Percentiles rank a stretch among this genome's conserved stretches.
Conservation (phyloP, 1,140 invertebrate species). For the Micrasema minimum region DNA sequence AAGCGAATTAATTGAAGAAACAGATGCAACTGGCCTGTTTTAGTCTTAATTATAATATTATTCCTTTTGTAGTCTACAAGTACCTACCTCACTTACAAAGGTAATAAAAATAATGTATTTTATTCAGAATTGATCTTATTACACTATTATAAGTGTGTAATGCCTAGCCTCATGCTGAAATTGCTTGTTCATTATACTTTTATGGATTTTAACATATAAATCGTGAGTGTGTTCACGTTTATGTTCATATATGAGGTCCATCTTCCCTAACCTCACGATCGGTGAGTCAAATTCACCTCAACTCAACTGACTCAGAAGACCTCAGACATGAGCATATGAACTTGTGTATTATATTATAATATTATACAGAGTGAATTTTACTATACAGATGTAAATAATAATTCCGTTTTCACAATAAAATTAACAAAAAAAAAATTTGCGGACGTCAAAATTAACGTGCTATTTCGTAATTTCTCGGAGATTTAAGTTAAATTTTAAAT, state of each 20-base stretch:
- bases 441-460: not conserved
- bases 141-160: slow-evolving; percentile 2
- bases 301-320: not conserved
- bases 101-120: too few relatives aligned
- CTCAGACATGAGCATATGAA: slow-evolving; percentile 2
- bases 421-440: not conserved
- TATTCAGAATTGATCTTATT: slow-evolving; percentile 20
- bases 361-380: not conserved
- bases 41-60: not conserved
- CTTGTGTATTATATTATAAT: slow-evolving; percentile 1
- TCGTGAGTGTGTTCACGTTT: slow-evolving; percentile 16
- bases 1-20: not conserved
- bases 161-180: slow-evolving; percentile 10
- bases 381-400: not conserved
- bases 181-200: slow-evolving; percentile 10
- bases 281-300: slow-evolving; percentile 14
- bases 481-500: too few relatives aligned
- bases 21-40: not conserved
- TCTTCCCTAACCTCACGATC: slow-evolving; percentile 10
- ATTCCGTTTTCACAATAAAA: not conserved
- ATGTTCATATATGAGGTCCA: not conserved
- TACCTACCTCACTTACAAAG: too few relatives aligned
- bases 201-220: too few relatives aligned
- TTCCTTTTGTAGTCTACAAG: slow-evolving; percentile 3
- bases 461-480: not conserved